Conservation (phyloP, 2,797 vertebrate genomes). For the Pseudochaenichthys georgianus region DNA sequence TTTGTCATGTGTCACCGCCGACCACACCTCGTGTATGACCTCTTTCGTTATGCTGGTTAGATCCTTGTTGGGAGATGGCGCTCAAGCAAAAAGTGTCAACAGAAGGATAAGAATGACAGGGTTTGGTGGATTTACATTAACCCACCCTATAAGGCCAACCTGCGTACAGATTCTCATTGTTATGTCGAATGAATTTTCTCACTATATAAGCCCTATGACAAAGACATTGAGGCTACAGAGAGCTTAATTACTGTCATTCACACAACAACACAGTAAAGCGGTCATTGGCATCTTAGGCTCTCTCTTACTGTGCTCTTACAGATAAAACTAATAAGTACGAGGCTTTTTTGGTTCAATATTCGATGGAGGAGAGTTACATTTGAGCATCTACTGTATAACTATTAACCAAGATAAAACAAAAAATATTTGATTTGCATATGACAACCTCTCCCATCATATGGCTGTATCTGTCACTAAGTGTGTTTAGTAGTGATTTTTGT, state of each 20-base stretch:
- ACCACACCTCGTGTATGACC: slow-evolving; percentile 48
- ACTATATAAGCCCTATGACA: not conserved
- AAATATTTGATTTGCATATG: too few species aligned
- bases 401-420: too few species aligned
- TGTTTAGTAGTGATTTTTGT: too few species aligned
- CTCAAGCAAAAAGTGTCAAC: slow-evolving; percentile 63
- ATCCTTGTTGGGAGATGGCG: slow-evolving; percentile 27
- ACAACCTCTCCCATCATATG: too few species aligned
- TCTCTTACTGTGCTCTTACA: not conserved
- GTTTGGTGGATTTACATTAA: slow-evolving; percentile 34
- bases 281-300: not conserved
- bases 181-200: slow-evolving; percentile 4
- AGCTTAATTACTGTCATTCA: not conserved
- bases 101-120: slow-evolving; percentile 24
- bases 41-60: slow-evolving; percentile 54
- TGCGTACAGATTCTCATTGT: not conserved
- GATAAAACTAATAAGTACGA: not conserved
- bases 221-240: not conserved
- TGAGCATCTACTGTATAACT: too few species aligned
- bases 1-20: slow-evolving; percentile 71
- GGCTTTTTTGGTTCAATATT: not conserved
- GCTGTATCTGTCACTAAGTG: too few species aligned
- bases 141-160: not conserved
- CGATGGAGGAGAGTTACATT: not conserved
- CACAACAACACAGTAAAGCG: not conserved